Percentiles rank a stretch among this genome's conserved stretches.
phyloP scores from a whole-genome alignment of 2,797 vertebrate genomes.

The Platyrinchus mystaceus region DNA sequence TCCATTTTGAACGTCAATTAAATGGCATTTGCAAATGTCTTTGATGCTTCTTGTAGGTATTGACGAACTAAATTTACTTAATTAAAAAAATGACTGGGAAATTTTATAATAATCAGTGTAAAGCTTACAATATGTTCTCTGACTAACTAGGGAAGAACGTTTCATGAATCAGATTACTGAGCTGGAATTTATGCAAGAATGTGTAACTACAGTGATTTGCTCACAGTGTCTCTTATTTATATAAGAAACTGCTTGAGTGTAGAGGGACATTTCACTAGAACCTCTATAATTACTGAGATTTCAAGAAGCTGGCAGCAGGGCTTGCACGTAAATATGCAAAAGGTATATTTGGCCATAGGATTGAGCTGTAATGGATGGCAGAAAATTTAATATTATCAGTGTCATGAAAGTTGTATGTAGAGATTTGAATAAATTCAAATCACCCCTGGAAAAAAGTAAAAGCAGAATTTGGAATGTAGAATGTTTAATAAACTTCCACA shows the following conservation, averaged over 20 bases:
- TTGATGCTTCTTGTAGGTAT: background rate
- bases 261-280: background rate
- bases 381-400: background rate
- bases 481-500: background rate
- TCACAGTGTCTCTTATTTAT: background rate
- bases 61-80: background rate
- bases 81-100: background rate
- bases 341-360: background rate
- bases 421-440: conserved; percentile 8
- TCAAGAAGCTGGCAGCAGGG: background rate
- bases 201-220: background rate
- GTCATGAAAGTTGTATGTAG: background rate
- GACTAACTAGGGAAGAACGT: background rate
- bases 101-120: background rate
- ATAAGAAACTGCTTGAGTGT: background rate
- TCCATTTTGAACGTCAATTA: background rate
- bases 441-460: background rate
- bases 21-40: background rate
- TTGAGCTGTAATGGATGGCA: background rate
- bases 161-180: background rate
- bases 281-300: background rate
- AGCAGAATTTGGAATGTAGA: conserved; percentile 1
- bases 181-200: background rate
- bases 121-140: background rate
- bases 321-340: background rate